Percentiles rank a stretch among this genome's conserved stretches.
These are phyloP conservation scores for Vulpes vulpes DNA, from an alignment of 2,113 vertebrate genomes.

Conservation along the genomic window DNA sequence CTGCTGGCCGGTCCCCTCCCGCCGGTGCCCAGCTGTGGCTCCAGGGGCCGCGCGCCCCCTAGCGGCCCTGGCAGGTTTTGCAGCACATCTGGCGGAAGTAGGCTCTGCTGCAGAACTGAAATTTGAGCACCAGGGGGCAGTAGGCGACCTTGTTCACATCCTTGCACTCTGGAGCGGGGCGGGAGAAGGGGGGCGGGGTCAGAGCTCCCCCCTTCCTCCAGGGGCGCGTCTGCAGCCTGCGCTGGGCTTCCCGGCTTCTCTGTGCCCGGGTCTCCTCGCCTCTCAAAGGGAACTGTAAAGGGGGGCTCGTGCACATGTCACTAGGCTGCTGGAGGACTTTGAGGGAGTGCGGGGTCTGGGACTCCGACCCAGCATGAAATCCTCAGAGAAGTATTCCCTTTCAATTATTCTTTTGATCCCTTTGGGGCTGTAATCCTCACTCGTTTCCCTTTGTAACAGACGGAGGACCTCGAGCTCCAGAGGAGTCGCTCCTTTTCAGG, in stretches of 20 bases:
- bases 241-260: neutral
- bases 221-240: neutral
- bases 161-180: slow-evolving; percentile 94
- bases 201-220: neutral
- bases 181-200: neutral
- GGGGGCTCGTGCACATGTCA: neutral
- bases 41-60: slow-evolving; percentile 35
- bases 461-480: neutral
- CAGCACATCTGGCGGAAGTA: slow-evolving; percentile 99
- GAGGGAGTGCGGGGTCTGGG: neutral
- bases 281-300: neutral
- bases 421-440: neutral
- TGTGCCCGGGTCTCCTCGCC: neutral
- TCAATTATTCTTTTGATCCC: neutral
- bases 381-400: neutral
- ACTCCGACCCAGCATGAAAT: neutral
- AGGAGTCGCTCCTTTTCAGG: neutral
- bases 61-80: slow-evolving; percentile 98
- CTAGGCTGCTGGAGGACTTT: neutral
- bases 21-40: neutral
- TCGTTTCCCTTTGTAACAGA: neutral
- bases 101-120: slow-evolving; percentile 98
- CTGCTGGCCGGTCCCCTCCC: neutral
- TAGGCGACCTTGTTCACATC: slow-evolving; percentile 99
- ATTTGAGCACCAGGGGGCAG: slow-evolving; percentile 99